Evolutionary conservation across 1,140 invertebrate genomes (phyloP).

Genomic region (Aphidius gifuensis): DNA sequence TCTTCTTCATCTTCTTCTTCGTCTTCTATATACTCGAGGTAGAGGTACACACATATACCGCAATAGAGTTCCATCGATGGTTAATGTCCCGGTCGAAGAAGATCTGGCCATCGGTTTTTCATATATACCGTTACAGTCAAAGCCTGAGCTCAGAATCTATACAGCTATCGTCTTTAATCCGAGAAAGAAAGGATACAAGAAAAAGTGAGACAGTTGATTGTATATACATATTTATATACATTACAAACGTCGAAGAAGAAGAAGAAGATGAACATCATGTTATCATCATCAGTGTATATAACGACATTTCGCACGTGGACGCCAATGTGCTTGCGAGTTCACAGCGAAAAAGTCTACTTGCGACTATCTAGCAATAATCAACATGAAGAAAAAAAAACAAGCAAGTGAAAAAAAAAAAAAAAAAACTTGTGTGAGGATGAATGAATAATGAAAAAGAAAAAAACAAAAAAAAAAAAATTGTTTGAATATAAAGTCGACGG

Average conservation of each 20-base stretch:
- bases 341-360: no score
- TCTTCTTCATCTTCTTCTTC: not conserved
- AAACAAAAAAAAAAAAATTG: not conserved
- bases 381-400: conserved; percentile 2
- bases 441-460: not conserved
- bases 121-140: conserved; percentile 14
- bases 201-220: no score
- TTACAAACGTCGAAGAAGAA: not conserved
- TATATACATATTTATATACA: no score
- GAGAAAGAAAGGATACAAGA: no score
- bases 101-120: conserved; percentile 4
- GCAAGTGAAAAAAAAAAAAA: conserved; percentile 1
- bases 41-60: not conserved
- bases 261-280: conserved; percentile 12
- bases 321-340: not conserved
- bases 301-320: conserved; percentile 29
- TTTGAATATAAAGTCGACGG: no score
- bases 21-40: no score
- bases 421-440: not conserved
- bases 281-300: conserved; percentile 15
- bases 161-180: no score
- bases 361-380: no score
- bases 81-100: conserved; percentile 12
- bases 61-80: conserved; percentile 17
- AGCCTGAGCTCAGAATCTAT: no score